Percentiles rank a stretch among this genome's conserved stretches.
These are phyloP conservation scores for Colletes latitarsis DNA, from an alignment of 1,140 invertebrate genomes.

Conservation along the genomic window DNA sequence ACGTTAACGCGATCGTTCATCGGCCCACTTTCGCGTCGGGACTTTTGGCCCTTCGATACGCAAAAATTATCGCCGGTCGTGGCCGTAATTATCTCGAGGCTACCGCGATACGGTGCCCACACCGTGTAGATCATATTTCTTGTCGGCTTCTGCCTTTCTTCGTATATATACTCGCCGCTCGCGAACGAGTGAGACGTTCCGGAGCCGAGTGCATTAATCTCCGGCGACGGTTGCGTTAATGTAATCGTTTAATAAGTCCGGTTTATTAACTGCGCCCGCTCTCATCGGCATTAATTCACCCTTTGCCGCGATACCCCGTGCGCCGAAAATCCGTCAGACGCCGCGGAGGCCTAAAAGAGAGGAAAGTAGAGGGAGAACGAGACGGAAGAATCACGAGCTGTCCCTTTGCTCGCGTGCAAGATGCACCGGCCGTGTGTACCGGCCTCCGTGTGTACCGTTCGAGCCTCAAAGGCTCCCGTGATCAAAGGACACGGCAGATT, in stretches of 20 bases:
- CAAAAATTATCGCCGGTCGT: conserved; percentile 61
- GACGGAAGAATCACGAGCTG: background rate
- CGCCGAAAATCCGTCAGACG: conserved; percentile 49
- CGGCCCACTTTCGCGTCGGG: conserved; percentile 18
- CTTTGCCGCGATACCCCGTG: conserved; percentile 25
- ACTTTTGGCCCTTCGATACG: conserved; percentile 58
- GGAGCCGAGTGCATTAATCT: conserved; percentile 72
- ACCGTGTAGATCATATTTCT: conserved; percentile 70
- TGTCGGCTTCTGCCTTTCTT: conserved; percentile 63
- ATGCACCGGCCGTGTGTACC: background rate
- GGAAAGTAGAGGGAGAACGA: background rate
- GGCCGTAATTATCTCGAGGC: conserved; percentile 64
- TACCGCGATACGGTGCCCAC: conserved; percentile 59
- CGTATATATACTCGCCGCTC: conserved; percentile 32
- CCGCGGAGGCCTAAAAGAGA: background rate
- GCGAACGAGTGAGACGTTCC: conserved; percentile 62
- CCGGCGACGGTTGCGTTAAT: conserved; percentile 71
- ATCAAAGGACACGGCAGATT: conserved; percentile 42
- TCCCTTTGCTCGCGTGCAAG: conserved; percentile 35
- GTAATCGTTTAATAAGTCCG: conserved; percentile 78
- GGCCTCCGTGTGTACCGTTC: conserved; percentile 11
- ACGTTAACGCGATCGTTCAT: conserved; percentile 43
- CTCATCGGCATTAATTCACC: conserved; percentile 66
- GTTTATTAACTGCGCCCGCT: conserved; percentile 72
- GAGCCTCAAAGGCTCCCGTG: conserved; percentile 29